These are phyloP conservation scores for Acanthornis magna DNA, from an alignment of 2,797 vertebrate genomes.

Conservation along the genomic window DNA sequence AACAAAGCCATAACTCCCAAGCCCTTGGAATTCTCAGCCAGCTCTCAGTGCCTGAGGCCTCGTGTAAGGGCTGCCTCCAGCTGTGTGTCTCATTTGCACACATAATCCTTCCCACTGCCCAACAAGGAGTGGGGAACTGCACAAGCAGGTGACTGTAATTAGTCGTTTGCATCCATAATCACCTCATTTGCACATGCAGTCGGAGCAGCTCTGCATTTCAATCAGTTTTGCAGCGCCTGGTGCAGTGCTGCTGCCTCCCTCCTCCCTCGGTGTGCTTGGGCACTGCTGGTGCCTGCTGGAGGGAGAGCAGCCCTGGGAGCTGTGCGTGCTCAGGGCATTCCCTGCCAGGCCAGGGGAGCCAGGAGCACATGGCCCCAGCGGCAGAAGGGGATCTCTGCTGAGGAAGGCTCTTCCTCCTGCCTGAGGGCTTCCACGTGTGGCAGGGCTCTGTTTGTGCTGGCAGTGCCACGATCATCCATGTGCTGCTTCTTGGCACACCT, in stretches of 20 bases:
- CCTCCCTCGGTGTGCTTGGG: background rate
- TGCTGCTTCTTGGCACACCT: background rate
- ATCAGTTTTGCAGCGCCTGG: background rate
- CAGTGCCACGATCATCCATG: accelerated
- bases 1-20: background rate
- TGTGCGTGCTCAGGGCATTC: background rate
- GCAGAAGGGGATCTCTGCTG: background rate
- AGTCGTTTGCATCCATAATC: background rate
- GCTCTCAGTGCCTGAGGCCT: background rate
- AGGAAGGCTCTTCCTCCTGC: background rate
- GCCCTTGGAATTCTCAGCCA: background rate
- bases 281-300: background rate
- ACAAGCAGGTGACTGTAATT: slow-evolving; percentile 36
- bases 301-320: background rate
- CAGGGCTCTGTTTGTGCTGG: background rate
- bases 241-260: background rate
- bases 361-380: accelerated
- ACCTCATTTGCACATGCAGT: slow-evolving; percentile 22
- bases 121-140: background rate
- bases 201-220: slow-evolving; percentile 10
- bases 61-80: background rate
- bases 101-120: background rate
- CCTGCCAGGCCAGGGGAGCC: background rate
- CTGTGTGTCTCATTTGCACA: background rate
- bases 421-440: background rate